Conservation (phyloP, 2,888 invertebrate species). For the Sericinus montela region DNA sequence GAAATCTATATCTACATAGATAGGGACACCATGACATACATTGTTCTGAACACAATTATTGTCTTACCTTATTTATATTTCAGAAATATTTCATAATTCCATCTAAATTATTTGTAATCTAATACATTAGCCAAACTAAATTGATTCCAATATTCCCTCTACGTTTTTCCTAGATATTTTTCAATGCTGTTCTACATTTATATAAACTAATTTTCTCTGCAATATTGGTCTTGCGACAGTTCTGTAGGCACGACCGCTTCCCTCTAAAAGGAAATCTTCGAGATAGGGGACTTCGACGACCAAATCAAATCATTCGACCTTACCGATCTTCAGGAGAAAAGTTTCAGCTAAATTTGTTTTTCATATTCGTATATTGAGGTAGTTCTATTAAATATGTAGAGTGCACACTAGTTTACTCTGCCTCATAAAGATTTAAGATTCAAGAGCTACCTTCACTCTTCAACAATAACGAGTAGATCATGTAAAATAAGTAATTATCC, state of each 20-base stretch:
- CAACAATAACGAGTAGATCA: too few relatives aligned
- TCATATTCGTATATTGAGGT: constrained; percentile 32
- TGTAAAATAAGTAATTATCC: too few relatives aligned
- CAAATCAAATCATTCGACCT: constrained; percentile 77
- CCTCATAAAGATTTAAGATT: too few relatives aligned
- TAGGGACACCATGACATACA: too few relatives aligned
- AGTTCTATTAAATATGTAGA: too few relatives aligned
- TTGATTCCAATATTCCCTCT: constrained; percentile 51
- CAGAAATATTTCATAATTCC: too few relatives aligned
- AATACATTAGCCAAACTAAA: constrained; percentile 28
- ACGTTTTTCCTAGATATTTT: constrained; percentile 70
- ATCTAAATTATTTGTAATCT: constrained; percentile 25
- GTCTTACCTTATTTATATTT: constrained; percentile 5
- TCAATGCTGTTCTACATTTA: constrained; percentile 75
- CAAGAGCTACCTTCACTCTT: too few relatives aligned
- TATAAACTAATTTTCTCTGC: constrained; percentile 78
- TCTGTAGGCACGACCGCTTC: constrained; percentile 66
- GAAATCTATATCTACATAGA: too few relatives aligned
- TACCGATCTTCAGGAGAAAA: constrained; percentile 68
- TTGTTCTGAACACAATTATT: neutral
- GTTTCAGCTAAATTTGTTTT: constrained; percentile 55
- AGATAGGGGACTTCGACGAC: too few relatives aligned
- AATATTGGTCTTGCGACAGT: constrained; percentile 78
- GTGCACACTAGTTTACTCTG: too few relatives aligned
- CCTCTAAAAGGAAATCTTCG: constrained; percentile 69